Conservation (phyloP, 2,888 invertebrate genomes). For the Phanerotoma sp. region DNA sequence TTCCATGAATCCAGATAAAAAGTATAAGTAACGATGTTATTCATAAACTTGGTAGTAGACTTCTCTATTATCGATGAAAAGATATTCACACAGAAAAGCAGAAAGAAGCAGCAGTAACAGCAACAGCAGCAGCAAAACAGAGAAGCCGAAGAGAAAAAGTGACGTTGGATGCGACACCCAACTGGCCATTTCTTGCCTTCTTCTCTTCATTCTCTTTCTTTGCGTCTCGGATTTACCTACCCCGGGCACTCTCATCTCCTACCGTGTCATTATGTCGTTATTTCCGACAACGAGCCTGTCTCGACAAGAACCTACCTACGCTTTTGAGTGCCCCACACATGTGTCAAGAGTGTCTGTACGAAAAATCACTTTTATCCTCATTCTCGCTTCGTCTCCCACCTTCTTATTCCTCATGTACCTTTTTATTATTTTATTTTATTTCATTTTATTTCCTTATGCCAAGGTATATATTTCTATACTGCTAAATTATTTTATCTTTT, state of each 20-base stretch:
- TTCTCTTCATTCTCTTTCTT: neutral
- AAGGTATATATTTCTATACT: too few species aligned
- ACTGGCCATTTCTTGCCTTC: neutral
- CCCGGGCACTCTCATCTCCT: constrained; percentile 52
- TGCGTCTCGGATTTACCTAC: constrained; percentile 49
- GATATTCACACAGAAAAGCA: too few species aligned
- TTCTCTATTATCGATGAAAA: too few species aligned
- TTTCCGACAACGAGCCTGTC: constrained; percentile 56
- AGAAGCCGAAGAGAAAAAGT: too few species aligned
- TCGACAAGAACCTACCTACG: constrained; percentile 41
- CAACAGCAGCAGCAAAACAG: too few species aligned
- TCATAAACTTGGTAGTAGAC: too few species aligned
- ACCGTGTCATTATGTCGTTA: constrained; percentile 57
- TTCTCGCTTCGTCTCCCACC: neutral
- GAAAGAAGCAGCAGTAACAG: too few species aligned
- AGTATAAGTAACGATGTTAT: too few species aligned
- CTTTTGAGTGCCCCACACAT: neutral
- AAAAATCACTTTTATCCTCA: neutral
- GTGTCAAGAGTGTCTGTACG: neutral
- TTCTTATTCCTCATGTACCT: neutral
- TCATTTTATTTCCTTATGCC: neutral
- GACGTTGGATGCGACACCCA: too few species aligned
- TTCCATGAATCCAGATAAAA: constrained; percentile 6
- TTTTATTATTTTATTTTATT: neutral
- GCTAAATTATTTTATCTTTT: too few species aligned